Evolutionary conservation across 2,113 vertebrate genomes (phyloP).

Genomic region (Lophochroa leadbeateri): DNA sequence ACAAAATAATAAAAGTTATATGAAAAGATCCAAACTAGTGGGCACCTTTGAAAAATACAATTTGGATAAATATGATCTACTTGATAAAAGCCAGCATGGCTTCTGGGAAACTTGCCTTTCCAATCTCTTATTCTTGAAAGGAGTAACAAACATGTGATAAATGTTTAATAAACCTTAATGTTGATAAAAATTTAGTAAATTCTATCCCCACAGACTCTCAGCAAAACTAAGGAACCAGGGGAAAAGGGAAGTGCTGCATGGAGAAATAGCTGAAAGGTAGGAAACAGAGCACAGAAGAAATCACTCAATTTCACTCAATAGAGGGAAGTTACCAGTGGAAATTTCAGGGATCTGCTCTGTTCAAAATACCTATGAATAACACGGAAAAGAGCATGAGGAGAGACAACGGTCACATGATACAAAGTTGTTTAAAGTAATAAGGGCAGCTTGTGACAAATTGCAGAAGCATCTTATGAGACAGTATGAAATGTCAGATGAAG

Average conservation of each 20-base stretch:
- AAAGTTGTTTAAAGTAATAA: not conserved
- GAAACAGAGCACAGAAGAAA: not conserved
- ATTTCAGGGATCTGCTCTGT: not conserved
- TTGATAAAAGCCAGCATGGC: not conserved
- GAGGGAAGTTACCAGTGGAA: not conserved
- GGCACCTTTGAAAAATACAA: not conserved
- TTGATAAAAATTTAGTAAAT: not conserved
- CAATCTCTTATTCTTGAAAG: not conserved
- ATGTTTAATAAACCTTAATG: not conserved
- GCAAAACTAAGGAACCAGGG: not conserved
- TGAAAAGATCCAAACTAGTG: not conserved
- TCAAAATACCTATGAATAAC: not conserved
- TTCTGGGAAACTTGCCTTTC: not conserved
- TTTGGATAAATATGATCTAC: not conserved
- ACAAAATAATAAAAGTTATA: not conserved
- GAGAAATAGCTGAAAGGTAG: not conserved
- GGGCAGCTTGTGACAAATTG: not conserved
- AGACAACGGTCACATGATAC: not conserved
- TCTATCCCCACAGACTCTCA: not conserved
- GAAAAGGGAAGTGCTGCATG: not conserved
- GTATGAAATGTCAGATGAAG: not conserved
- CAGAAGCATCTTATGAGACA: not conserved
- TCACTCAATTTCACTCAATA: not conserved
- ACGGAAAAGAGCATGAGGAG: not conserved
- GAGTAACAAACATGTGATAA: not conserved